A percentile compares a stretch with the other conserved stretches of the same genome.
Conservation (phyloP, 2,113 vertebrate genomes). For the Strix uralensis region DNA sequence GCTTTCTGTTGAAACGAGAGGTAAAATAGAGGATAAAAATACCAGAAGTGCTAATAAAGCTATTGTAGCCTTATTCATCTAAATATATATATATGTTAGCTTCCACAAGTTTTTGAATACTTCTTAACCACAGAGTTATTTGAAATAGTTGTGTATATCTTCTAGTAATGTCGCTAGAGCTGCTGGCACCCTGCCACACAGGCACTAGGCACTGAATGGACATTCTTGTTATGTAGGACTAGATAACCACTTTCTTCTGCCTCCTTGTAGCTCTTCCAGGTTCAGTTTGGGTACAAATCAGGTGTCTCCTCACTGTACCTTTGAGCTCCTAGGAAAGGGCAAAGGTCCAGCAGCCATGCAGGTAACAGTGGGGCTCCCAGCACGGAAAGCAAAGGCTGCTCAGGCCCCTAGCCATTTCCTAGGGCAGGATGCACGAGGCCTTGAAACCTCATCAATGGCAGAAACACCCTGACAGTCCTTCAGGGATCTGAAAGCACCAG, state of each 20-base stretch:
- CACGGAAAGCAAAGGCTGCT: not conserved
- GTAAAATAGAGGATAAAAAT: not conserved
- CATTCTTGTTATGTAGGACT: not conserved
- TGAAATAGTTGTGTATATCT: not conserved
- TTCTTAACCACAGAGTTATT: not conserved
- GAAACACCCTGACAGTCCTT: not conserved
- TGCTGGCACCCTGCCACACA: not conserved
- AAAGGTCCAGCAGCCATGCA: not conserved
- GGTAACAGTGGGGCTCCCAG: not conserved
- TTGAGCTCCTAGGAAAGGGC: not conserved
- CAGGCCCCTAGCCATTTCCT: fast-evolving
- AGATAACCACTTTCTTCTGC: not conserved
- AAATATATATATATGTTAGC: not conserved
- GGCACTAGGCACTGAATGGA: too few species aligned
- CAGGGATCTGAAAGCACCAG: fast-evolving
- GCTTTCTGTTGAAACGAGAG: not conserved
- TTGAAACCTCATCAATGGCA: not conserved
- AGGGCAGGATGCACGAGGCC: not conserved
- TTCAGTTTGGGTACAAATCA: not conserved
- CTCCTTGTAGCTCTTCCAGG: not conserved
- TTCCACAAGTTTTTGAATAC: not conserved
- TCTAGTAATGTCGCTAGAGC: not conserved
- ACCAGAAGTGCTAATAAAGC: not conserved
- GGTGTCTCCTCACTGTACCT: not conserved
- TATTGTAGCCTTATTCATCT: not conserved